Percentiles rank a stretch among this genome's conserved stretches.
Conservation (phyloP, 1,140 invertebrate species). For the Sminthurinus signatus region DNA sequence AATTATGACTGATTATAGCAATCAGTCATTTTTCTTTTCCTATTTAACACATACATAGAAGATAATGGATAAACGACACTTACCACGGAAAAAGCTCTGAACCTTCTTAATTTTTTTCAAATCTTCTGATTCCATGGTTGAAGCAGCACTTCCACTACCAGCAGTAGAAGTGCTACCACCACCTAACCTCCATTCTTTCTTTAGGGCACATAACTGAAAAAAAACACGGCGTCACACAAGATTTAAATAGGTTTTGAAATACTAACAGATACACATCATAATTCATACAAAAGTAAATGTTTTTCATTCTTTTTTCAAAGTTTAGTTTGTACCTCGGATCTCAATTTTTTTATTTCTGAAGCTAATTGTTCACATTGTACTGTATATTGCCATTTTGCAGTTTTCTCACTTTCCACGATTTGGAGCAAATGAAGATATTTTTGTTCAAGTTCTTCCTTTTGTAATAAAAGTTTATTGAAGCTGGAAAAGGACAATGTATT, state of each 20-base stretch:
- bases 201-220: slow-evolving; percentile 68
- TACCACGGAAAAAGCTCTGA: slow-evolving; percentile 88
- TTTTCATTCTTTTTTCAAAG: not conserved
- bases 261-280: not conserved
- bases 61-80: too few species aligned
- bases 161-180: slow-evolving; percentile 17
- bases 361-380: slow-evolving; percentile 85
- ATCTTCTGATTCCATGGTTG: slow-evolving; percentile 59
- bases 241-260: too few species aligned
- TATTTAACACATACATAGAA: too few species aligned
- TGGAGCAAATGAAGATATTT: slow-evolving; percentile 87
- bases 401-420: slow-evolving; percentile 86
- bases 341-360: slow-evolving; percentile 80
- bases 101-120: slow-evolving; percentile 89
- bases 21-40: too few species aligned
- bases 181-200: slow-evolving; percentile 63
- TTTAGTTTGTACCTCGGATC: slow-evolving; percentile 63
- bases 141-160: slow-evolving; percentile 20
- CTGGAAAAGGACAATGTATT: slow-evolving; percentile 53
- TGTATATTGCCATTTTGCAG: slow-evolving; percentile 88
- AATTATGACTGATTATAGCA: too few species aligned
- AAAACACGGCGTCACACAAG: too few species aligned
- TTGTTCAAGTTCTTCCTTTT: slow-evolving; percentile 88
- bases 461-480: slow-evolving; percentile 83
- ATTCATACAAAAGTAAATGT: not conserved